Evolutionary conservation across 2,113 vertebrate genomes (phyloP), one percentile per base, ranked within the genome.

Genomic region (Oenanthe oenanthe): DNA sequence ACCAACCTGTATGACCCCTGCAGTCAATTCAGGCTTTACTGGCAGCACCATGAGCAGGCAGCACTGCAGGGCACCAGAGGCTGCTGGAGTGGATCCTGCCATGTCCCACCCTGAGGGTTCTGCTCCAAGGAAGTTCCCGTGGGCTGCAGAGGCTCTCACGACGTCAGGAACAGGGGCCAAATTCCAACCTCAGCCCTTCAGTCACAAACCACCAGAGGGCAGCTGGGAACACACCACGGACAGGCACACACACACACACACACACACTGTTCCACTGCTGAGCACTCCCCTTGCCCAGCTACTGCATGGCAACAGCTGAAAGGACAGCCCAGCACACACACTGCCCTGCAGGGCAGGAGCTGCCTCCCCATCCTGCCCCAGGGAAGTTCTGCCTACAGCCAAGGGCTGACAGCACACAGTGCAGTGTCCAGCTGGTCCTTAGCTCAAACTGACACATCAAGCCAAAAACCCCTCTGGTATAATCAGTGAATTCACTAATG

Each of bases 191-290:
- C 34, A 3, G 57, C 25, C 56, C 43, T 85, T 67, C 76, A 17
- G 61, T 5, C 11, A 3, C 1, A 50, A 76, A 31, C 93, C 95
- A 92, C 42, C 87, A 96, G 89, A 94, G 95, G 96, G 94, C 92
- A 89, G 50, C 81, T 76, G 11, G 92, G 50, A 94, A 65, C 8
- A 0, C 3, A 47, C n/a, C 9, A 4, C 1, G 11, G 13, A 10
- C 6, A 4, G 28, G 16, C n/a, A 9, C 5, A 31, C 32, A 8
- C 53, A 13, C 6, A 0, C 32, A 10, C 28, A 9, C 3, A 31
- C 34, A 11, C 4, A 31, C 28, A 10, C 53, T 5, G 26, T 6
- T 31, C 28, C 31, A 20, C 5, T 32, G 78, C 19, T 3, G 36
- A 61, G 78, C 57, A 2, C 2, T 3, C 13, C 42, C 9, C 40